Conservation (phyloP, 2,797 vertebrate genomes). For the Poeciliopsis paucimaculata region DNA sequence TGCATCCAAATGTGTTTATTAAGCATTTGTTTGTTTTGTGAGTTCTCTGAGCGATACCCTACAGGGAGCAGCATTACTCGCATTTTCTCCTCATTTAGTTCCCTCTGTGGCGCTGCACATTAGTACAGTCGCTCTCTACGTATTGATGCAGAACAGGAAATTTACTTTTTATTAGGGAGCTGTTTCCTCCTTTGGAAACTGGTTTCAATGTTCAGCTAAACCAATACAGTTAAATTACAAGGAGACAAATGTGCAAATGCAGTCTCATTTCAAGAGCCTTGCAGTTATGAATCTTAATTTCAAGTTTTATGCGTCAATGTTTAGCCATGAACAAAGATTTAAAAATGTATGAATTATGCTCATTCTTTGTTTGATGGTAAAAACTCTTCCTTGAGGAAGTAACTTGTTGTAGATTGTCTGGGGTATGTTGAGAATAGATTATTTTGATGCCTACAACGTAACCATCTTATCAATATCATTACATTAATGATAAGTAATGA, state of each 20-base stretch:
- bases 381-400: neutral
- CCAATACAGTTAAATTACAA: neutral
- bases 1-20: conserved; percentile 34
- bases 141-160: conserved; percentile 43
- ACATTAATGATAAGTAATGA: neutral
- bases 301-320: neutral
- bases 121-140: conserved; percentile 6
- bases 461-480: neutral
- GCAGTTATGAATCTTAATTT: neutral
- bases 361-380: neutral
- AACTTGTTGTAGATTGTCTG: neutral
- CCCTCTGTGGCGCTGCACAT: conserved; percentile 40
- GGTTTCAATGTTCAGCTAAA: conserved; percentile 18
- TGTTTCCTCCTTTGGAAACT: conserved; percentile 1
- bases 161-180: conserved; percentile 42
- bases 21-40: conserved; percentile 15
- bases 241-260: neutral
- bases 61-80: conserved; percentile 17
- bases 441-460: neutral
- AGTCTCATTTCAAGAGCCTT: neutral
- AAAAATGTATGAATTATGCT: neutral
- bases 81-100: conserved; percentile 22
- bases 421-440: neutral
- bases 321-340: neutral
- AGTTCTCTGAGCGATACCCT: conserved; percentile 5